Evolutionary conservation across 2,113 vertebrate species (phyloP).

Genomic region (Sciurus niger): DNA sequence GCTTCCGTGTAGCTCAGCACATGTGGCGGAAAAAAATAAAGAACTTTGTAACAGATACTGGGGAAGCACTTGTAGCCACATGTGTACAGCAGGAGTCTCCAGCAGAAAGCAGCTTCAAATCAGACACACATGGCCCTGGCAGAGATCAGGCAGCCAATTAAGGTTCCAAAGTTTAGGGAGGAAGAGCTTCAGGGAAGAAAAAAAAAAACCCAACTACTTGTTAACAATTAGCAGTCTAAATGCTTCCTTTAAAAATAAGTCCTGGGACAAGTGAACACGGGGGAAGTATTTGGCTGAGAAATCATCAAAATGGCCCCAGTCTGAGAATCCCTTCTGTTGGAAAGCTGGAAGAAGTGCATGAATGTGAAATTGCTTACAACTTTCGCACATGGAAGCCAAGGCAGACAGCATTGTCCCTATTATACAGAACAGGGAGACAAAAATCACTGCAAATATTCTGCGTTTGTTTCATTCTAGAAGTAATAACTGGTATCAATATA

Average conservation of each 20-base stretch:
- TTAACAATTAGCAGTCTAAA: slow-evolving; percentile 73
- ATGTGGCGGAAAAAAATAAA: neutral
- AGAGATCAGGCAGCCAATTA: neutral
- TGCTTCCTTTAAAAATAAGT: slow-evolving; percentile 7
- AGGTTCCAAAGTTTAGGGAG: slow-evolving; percentile 58
- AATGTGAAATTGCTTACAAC: neutral
- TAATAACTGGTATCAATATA: neutral
- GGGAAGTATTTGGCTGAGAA: slow-evolving; percentile 40
- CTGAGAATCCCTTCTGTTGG: neutral
- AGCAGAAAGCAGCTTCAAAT: slow-evolving; percentile 28
- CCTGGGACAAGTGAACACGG: slow-evolving; percentile 27
- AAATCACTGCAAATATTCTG: neutral
- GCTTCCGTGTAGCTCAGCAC: slow-evolving; percentile 57
- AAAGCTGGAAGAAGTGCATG: neutral
- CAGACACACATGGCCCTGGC: slow-evolving; percentile 33
- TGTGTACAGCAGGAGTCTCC: neutral
- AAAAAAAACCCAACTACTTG: slow-evolving; percentile 55
- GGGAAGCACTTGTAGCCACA: neutral
- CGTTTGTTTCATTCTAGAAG: neutral
- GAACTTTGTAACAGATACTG: neutral
- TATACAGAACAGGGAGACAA: neutral
- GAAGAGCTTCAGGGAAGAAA: slow-evolving; percentile 73
- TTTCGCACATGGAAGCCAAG: neutral
- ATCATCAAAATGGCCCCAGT: neutral
- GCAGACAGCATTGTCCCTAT: neutral